These are phyloP conservation scores for Poecile atricapillus DNA, from an alignment of 2,113 vertebrate species.

Conservation along the genomic window DNA sequence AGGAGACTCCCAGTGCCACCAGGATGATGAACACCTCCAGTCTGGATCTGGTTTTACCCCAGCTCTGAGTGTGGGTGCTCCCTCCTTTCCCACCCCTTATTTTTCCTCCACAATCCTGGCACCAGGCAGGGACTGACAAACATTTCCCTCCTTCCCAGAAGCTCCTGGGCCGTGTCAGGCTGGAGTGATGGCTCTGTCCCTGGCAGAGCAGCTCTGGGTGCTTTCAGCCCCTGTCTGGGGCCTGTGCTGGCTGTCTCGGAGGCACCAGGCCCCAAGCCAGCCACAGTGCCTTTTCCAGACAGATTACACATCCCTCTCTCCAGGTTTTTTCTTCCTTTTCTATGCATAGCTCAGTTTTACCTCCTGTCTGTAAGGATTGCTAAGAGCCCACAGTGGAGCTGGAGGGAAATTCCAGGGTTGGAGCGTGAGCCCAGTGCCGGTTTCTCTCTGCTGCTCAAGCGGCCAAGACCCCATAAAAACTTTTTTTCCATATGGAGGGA, in stretches of 20 bases:
- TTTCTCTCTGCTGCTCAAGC: not conserved
- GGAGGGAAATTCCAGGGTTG: not conserved
- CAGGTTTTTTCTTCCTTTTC: not conserved
- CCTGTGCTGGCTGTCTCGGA: not conserved
- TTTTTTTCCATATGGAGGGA: not conserved
- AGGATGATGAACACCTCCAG: not conserved
- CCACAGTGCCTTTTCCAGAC: not conserved
- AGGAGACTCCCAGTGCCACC: not conserved
- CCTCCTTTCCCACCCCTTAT: not conserved
- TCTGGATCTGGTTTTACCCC: not conserved
- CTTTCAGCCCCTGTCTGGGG: not conserved
- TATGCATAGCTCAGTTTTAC: not conserved
- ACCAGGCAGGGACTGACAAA: not conserved
- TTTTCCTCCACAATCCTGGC: not conserved
- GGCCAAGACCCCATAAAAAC: not conserved
- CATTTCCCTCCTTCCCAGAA: not conserved
- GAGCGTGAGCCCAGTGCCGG: not conserved
- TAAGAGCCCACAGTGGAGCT: not conserved
- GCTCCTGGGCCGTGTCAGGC: not conserved
- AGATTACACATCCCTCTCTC: not conserved
- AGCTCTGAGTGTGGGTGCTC: fast-evolving
- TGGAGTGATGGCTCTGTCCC: not conserved
- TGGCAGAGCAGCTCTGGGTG: not conserved
- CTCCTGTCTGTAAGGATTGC: not conserved
- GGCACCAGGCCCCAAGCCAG: not conserved